Conservation (phyloP, 2,888 invertebrate genomes). For the Drosophila cognata region DNA sequence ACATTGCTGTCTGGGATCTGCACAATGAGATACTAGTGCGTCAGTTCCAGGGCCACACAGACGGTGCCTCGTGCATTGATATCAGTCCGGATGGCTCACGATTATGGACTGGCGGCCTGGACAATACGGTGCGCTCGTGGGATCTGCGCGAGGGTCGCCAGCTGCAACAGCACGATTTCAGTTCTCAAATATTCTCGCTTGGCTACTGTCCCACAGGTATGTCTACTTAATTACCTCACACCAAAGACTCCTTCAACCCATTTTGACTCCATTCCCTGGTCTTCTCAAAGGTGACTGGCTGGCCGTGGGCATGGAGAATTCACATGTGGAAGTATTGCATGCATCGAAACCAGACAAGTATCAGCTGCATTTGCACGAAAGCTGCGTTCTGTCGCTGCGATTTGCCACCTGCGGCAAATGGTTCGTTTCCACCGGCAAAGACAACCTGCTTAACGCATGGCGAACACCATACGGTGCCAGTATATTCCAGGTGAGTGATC, state of each 20-base stretch:
- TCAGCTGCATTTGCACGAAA: slow-evolving; percentile 97
- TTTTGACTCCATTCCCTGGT: neutral
- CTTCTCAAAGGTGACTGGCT: slow-evolving; percentile 92
- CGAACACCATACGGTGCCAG: slow-evolving; percentile 98
- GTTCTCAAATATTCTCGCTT: slow-evolving; percentile 93
- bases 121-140: slow-evolving; percentile 98
- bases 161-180: slow-evolving; percentile 97
- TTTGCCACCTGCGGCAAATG: slow-evolving; percentile 99
- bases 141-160: slow-evolving; percentile 97
- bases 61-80: slow-evolving; percentile 99
- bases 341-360: slow-evolving; percentile 97
- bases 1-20: slow-evolving; percentile 98
- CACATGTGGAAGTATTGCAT: slow-evolving; percentile 97
- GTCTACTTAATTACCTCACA: neutral
- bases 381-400: slow-evolving; percentile 97
- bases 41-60: slow-evolving; percentile 98
- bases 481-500: slow-evolving; percentile 95
- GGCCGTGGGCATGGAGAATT: slow-evolving; percentile 99
- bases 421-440: slow-evolving; percentile 99
- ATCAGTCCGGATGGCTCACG: slow-evolving; percentile 96
- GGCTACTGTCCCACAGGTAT: slow-evolving; percentile 96
- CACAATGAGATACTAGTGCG: slow-evolving; percentile 96
- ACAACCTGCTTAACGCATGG: slow-evolving; percentile 98
- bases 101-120: slow-evolving; percentile 96
- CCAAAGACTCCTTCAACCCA: neutral